Evolutionary conservation across 2,113 vertebrate genomes (phyloP), one percentile per base, ranked within the genome.

Genomic region (Salvelinus namaycush): DNA sequence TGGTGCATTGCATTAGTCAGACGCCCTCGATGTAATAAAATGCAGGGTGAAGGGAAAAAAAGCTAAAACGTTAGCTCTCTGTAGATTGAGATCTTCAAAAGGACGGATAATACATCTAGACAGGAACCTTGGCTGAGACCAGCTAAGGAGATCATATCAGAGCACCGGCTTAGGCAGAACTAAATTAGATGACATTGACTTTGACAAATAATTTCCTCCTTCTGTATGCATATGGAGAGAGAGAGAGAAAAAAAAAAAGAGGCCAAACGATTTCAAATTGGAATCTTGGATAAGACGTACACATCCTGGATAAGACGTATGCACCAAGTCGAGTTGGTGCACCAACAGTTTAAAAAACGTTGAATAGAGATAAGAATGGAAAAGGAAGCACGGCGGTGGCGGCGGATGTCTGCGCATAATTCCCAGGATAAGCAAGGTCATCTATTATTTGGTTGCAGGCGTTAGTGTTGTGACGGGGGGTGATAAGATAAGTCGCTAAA

Each of bases 131-230:
- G 44, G 85, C 85, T 81, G 67, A 65, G 87, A 83, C 87, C 85
- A 87, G 89, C 80, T 79, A 72, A 80, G 76, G 72, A 88, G 91
- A 93, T 93, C 24, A 14, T 92, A 92, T 93, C 89, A 68, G 77
- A 68, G 12, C 60, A 62, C 68, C 57, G 86, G 81, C 87, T 87
- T 87, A 90, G 78, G 80, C 75, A 39, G 80, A 83, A 76, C 91
- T 88, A 92, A 93, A 93, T 93, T 89, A 93, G 89, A 92, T 92
- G 92, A 91, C 90, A 92, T 93, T 93, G 87, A 93, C 90, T 90
- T 82, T 90, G 89, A 93, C 90, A 87, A 93, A 93, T 88, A 83
- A 91, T 92, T 89, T 89, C 78, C 90, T 86, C 80, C 68, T 62
- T 70, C 75, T 79, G 79, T 90, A 81, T 91, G 86, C 80, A 86